Evolutionary conservation across 2,113 vertebrate genomes (phyloP).

Genomic region (Trematomus loennbergii): DNA sequence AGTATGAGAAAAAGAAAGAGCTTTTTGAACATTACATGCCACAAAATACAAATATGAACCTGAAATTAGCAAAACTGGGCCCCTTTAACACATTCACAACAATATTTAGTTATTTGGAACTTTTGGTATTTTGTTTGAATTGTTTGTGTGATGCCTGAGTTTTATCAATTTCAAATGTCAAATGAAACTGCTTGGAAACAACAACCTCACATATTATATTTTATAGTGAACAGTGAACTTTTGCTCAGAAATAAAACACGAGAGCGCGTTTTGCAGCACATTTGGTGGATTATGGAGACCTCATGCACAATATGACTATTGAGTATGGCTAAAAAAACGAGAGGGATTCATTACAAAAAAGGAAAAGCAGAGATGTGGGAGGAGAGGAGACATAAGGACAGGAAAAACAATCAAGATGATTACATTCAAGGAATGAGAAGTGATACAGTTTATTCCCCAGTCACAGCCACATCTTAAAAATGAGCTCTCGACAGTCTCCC

Average conservation of each 20-base stretch:
- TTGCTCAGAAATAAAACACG: neutral
- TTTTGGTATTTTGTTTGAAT: too few relatives aligned
- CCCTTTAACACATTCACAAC: too few relatives aligned
- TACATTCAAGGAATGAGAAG: slow-evolving; percentile 9
- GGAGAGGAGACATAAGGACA: slow-evolving; percentile 3
- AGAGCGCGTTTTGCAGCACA: neutral
- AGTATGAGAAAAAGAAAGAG: too few relatives aligned
- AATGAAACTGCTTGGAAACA: neutral
- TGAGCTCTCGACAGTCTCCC: slow-evolving; percentile 50
- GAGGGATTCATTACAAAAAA: neutral
- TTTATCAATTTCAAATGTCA: neutral
- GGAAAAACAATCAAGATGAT: slow-evolving; percentile 43
- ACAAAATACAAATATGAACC: too few relatives aligned
- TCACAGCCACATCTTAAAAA: slow-evolving; percentile 38
- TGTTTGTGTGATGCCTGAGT: neutral
- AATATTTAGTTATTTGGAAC: too few relatives aligned
- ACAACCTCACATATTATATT: slow-evolving; percentile 1
- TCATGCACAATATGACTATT: neutral
- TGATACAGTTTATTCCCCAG: slow-evolving; percentile 2
- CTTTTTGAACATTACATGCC: too few relatives aligned
- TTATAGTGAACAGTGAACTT: neutral
- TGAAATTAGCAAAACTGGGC: too few relatives aligned
- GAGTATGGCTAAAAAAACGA: neutral
- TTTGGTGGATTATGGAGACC: neutral
- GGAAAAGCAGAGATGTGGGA: neutral